Evolutionary conservation across 1,140 invertebrate genomes (phyloP), one percentile per base, ranked within the genome.

Genomic region (Drosophila rhopaloa): DNA sequence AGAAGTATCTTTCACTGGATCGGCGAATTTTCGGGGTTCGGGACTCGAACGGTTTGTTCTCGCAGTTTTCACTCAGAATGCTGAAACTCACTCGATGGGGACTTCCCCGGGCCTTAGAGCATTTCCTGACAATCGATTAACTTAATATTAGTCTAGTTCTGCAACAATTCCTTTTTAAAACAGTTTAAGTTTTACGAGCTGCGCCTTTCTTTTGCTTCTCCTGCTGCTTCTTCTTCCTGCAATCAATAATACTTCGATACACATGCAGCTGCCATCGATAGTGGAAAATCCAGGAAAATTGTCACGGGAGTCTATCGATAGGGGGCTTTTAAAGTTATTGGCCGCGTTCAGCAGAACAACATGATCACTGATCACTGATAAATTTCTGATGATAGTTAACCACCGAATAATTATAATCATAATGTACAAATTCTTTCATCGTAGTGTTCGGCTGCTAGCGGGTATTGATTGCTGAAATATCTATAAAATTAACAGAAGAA

Each of bases 131-230:
- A 43, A 13, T 46, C 2, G 9, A 6, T 14, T 29, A 47, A 19
- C 19, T 46, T 19, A 55, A 67, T 58, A 43, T 43, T 8, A 57
- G 8, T 14, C 35, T 53, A 50, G 14, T 61, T 65, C 19, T 35
- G 46, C 47, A 29, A 46, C 11, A 74, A 60, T 75, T 38, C 63
- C 16, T 35, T 38, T 54, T 81, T 85, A 66, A 48, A 74, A 85
- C 61, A 74, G 32, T 73, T 55, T 61, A 38, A 72, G 56, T 76
- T 79, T 76, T 53, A 32, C 29, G 46, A 59, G 81, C 81, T 84
- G 81, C 77, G 78, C 81, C 81, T 85, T 78, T 84, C 81, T 80
- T 85, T 84, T 63, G 73, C 81, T 84, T 58, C 40, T 62, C 43
- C n/a, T 58, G 37, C 40, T 79, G 16, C 75, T 61, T 77, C 79